Conservation (phyloP, 2,797 vertebrate species). For the Pseudotriccus pelzelni region DNA sequence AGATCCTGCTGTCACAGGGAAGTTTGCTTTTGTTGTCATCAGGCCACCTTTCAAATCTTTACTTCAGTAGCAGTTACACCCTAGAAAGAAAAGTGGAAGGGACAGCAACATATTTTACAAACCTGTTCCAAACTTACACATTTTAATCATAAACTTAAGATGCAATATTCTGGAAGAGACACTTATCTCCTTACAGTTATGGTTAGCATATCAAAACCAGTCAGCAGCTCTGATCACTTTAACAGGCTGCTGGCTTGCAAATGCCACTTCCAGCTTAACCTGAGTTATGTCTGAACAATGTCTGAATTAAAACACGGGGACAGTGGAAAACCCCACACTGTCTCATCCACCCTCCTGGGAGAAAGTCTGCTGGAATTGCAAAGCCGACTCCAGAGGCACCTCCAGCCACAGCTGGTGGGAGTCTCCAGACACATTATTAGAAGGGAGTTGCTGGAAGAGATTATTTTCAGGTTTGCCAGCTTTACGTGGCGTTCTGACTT, state of each 20-base stretch:
- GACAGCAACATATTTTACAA: background rate
- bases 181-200: background rate
- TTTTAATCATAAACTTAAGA: background rate
- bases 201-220: background rate
- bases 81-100: background rate
- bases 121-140: background rate
- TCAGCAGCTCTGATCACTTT: background rate
- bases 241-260: background rate
- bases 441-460: background rate
- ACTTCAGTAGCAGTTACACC: background rate
- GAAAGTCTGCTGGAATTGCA: background rate
- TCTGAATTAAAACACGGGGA: background rate
- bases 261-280: background rate
- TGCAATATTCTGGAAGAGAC: background rate
- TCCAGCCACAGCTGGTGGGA: background rate
- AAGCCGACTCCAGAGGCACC: background rate
- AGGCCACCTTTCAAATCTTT: background rate
- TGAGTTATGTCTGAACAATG: background rate
- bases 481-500: background rate
- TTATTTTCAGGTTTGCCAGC: background rate
- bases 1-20: conserved; percentile 3
- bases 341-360: background rate
- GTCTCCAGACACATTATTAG: background rate
- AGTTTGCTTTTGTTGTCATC: background rate
- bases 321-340: rapidly evolving